Evolutionary conservation across 1,140 invertebrate genomes (phyloP).

Genomic region (Musca domestica): DNA sequence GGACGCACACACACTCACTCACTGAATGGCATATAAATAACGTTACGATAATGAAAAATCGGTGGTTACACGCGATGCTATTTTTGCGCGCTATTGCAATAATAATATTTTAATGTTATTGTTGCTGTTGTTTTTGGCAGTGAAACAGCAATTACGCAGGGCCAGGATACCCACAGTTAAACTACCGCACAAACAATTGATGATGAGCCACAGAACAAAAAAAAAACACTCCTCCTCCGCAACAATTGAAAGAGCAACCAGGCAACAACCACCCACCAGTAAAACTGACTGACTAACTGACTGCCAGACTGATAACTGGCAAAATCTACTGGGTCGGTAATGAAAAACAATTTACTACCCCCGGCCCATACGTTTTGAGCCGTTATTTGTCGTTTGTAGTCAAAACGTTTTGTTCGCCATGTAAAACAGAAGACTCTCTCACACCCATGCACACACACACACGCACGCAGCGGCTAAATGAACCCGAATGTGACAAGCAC

Average conservation of each 20-base stretch:
- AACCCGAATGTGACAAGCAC: too few species aligned
- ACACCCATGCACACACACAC: too few species aligned
- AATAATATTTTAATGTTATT: too few species aligned
- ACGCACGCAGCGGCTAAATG: too few species aligned
- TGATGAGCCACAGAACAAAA: not conserved
- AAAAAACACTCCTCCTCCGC: not conserved
- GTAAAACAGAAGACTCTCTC: too few species aligned
- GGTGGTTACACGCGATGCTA: conserved; percentile 17
- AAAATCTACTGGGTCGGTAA: not conserved
- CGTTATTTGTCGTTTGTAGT: too few species aligned
- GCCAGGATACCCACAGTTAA: conserved; percentile 6
- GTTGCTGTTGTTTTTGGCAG: too few species aligned
- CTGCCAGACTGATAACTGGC: not conserved
- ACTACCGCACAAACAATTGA: conserved; percentile 8
- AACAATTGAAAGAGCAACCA: not conserved
- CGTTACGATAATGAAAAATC: conserved; percentile 3
- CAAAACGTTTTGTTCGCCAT: too few species aligned
- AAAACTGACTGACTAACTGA: not conserved
- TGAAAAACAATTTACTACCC: too few species aligned
- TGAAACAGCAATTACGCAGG: conserved; percentile 9
- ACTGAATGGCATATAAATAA: not conserved
- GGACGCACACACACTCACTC: too few species aligned
- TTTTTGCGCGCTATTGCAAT: not conserved
- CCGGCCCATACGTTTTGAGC: too few species aligned
- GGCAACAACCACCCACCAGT: not conserved